These are phyloP conservation scores for Tenebrosternarchus preto DNA, from an alignment of 2,113 vertebrate genomes.

Conservation along the genomic window DNA sequence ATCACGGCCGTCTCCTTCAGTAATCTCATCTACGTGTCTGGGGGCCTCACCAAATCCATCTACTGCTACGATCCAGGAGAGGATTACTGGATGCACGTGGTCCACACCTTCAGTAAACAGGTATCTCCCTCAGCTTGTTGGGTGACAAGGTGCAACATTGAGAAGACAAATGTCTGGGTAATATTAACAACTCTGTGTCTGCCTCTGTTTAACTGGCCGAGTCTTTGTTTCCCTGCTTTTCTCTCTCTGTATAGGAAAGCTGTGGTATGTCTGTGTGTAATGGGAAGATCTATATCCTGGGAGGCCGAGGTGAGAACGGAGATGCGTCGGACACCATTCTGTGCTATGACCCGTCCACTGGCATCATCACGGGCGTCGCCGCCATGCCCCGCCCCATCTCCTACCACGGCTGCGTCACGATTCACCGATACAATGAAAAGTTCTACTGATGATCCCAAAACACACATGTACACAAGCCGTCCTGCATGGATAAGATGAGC, in stretches of 20 bases:
- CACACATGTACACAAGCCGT: neutral
- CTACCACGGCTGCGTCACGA: conserved; percentile 96
- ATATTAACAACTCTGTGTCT: too few relatives aligned
- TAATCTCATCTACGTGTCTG: conserved; percentile 95
- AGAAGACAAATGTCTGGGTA: too few relatives aligned
- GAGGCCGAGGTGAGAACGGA: conserved; percentile 89
- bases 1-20: conserved; percentile 96
- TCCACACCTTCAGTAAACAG: conserved; percentile 95
- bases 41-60: conserved; percentile 93
- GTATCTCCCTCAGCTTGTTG: conserved; percentile 66
- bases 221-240: neutral
- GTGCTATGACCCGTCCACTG: conserved; percentile 92
- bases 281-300: conserved; percentile 97
- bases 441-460: conserved; percentile 78
- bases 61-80: conserved; percentile 95
- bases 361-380: conserved; percentile 93
- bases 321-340: conserved; percentile 94
- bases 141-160: too few relatives aligned
- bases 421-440: conserved; percentile 96
- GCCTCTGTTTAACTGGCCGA: too few relatives aligned
- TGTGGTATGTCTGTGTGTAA: conserved; percentile 99
- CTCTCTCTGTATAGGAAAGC: conserved; percentile 83
- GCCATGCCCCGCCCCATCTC: conserved; percentile 97
- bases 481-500: conserved; percentile 7
- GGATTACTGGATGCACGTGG: conserved; percentile 98